Percentiles rank a stretch among this genome's conserved stretches.
phyloP scores from a whole-genome alignment of 2,113 vertebrate species.

The Zosterops lateralis region DNA sequence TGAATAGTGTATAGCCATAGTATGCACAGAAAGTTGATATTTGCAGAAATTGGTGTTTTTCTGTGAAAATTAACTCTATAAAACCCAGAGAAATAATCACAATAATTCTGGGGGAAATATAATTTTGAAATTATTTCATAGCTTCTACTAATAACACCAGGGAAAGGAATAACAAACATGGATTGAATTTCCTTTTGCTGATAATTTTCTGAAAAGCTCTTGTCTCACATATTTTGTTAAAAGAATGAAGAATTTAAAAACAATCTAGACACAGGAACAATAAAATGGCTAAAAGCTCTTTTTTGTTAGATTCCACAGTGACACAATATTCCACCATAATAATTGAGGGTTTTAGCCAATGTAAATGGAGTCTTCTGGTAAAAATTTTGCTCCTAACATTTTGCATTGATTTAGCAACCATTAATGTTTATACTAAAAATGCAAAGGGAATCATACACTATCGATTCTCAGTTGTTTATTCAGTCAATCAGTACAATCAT shows the following conservation, averaged over 20 bases:
- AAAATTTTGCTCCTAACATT: not conserved
- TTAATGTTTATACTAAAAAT: not conserved
- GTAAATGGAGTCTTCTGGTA: not conserved
- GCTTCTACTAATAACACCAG: fast-evolving
- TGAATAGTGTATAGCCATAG: not conserved
- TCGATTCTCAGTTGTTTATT: not conserved
- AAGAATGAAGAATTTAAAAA: not conserved
- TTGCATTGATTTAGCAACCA: not conserved
- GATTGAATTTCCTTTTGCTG: not conserved
- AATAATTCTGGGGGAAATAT: not conserved
- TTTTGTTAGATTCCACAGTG: not conserved
- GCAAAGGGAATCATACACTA: not conserved
- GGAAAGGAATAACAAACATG: not conserved
- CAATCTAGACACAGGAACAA: not conserved
- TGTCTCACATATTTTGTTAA: not conserved
- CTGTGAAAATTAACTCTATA: not conserved
- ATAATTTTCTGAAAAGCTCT: not conserved
- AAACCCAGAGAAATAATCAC: not conserved
- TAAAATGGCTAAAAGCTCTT: not conserved
- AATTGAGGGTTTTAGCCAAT: not conserved
- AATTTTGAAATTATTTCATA: not conserved
- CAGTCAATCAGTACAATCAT: not conserved
- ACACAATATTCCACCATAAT: not conserved
- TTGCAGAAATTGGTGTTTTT: not conserved
- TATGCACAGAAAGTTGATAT: not conserved